phyloP scores from a whole-genome alignment of 2,797 vertebrate genomes.

The Aselliscus stoliczkanus region DNA sequence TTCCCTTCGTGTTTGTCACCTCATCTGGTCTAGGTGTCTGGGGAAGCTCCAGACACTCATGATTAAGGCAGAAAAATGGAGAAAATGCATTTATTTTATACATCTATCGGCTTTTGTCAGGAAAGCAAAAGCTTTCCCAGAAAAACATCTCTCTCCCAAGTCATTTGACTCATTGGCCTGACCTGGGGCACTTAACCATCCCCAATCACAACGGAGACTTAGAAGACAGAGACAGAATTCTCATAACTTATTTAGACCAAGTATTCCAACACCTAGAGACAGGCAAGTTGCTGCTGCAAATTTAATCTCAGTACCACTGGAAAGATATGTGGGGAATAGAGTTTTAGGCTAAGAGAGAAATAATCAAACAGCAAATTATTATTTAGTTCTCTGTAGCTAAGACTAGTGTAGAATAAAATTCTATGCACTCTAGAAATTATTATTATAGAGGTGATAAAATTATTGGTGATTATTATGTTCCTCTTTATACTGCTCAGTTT shows the following conservation, averaged over 20 bases:
- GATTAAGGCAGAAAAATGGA: not conserved
- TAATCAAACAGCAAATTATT: constrained; percentile 26
- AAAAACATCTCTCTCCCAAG: not conserved
- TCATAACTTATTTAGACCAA: not conserved
- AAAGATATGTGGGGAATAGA: not conserved
- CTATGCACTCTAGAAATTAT: not conserved
- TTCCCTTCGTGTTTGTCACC: not conserved
- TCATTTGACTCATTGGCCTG: not conserved
- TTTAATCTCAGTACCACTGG: not conserved
- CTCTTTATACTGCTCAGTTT: constrained; percentile 1
- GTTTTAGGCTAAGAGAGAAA: constrained; percentile 1
- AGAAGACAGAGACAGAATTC: not conserved
- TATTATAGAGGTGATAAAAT: not conserved
- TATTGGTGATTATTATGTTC: constrained; percentile 4
- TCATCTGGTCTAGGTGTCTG: not conserved
- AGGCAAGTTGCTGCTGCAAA: not conserved
- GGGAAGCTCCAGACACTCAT: not conserved
- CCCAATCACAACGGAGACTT: not conserved
- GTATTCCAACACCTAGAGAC: not conserved
- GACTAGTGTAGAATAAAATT: constrained; percentile 32
- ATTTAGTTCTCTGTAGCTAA: constrained; percentile 12
- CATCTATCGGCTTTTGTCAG: not conserved
- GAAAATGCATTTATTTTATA: not conserved
- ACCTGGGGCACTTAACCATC: not conserved
- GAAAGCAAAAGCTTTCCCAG: not conserved